Conservation (phyloP, 2,113 vertebrate species). For the Trichomycterus rosablanca region DNA sequence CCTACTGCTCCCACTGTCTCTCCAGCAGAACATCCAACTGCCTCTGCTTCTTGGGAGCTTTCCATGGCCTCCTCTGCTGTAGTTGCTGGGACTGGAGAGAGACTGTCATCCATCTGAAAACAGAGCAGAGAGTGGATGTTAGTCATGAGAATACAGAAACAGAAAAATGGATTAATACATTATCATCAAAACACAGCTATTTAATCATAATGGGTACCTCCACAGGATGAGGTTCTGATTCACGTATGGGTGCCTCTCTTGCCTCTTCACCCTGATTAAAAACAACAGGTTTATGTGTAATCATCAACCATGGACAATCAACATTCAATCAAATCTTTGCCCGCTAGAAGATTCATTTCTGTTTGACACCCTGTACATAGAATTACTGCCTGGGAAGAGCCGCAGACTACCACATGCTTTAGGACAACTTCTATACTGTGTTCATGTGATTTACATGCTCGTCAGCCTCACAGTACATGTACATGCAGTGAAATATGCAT, state of each 20-base stretch:
- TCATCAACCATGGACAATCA: too few species aligned
- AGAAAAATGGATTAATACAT: not conserved
- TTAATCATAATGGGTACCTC: slow-evolving; percentile 40
- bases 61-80: slow-evolving; percentile 87
- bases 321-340: too few species aligned
- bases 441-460: too few species aligned
- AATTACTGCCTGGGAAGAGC: too few species aligned
- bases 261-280: slow-evolving; percentile 39
- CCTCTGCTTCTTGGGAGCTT: slow-evolving; percentile 49
- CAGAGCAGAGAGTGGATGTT: not conserved
- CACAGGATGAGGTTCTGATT: slow-evolving; percentile 49
- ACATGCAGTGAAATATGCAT: too few species aligned
- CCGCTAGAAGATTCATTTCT: too few species aligned
- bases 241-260: slow-evolving; percentile 40
- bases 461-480: too few species aligned
- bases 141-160: not conserved
- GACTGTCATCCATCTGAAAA: slow-evolving; percentile 68
- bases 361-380: too few species aligned
- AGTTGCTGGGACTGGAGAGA: slow-evolving; percentile 80
- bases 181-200: not conserved
- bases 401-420: too few species aligned
- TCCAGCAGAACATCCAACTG: slow-evolving; percentile 22
- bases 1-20: slow-evolving; percentile 48
- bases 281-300: not conserved
- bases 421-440: too few species aligned